phyloP scores from a whole-genome alignment of 2,797 vertebrate genomes.

The Chaenodraco wilsoni region DNA sequence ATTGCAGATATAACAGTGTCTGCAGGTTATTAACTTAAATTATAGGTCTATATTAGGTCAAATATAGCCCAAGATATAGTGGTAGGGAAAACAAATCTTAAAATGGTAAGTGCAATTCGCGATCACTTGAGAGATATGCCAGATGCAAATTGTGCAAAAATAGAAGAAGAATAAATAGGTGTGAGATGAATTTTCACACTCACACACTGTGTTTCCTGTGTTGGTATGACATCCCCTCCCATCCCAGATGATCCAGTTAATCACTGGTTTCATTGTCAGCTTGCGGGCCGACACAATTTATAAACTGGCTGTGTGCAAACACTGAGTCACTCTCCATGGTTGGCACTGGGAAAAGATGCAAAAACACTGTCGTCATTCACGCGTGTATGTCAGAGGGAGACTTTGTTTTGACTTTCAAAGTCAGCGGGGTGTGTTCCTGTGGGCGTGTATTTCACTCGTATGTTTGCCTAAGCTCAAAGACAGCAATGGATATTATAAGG shows the following conservation, averaged over 20 bases:
- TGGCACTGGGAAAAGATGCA: slow-evolving; percentile 27
- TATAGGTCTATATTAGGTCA: neutral
- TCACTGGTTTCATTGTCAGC: slow-evolving; percentile 69
- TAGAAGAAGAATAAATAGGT: neutral
- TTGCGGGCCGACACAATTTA: slow-evolving; percentile 27
- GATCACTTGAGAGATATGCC: neutral
- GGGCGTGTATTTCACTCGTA: slow-evolving; percentile 14
- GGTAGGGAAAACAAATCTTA: neutral
- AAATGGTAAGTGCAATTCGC: neutral
- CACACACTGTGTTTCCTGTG: slow-evolving; percentile 66
- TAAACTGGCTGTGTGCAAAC: slow-evolving; percentile 61
- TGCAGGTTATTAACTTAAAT: slow-evolving; percentile 28
- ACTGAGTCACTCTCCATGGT: slow-evolving; percentile 59
- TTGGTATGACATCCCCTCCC: slow-evolving; percentile 54
- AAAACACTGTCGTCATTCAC: slow-evolving; percentile 51
- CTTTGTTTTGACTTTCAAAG: slow-evolving; percentile 69
- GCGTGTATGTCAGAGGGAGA: slow-evolving; percentile 25
- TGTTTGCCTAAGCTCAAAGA: slow-evolving; percentile 26
- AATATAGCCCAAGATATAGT: neutral
- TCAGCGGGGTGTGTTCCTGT: slow-evolving; percentile 33
- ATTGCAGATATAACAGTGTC: neutral
- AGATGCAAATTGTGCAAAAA: slow-evolving; percentile 19
- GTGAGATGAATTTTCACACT: slow-evolving; percentile 48
- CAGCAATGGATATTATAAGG: neutral
- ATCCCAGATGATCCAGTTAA: slow-evolving; percentile 56